Evolutionary conservation across 2,888 invertebrate species (phyloP).

Genomic region (Andrena hattorfiana): DNA sequence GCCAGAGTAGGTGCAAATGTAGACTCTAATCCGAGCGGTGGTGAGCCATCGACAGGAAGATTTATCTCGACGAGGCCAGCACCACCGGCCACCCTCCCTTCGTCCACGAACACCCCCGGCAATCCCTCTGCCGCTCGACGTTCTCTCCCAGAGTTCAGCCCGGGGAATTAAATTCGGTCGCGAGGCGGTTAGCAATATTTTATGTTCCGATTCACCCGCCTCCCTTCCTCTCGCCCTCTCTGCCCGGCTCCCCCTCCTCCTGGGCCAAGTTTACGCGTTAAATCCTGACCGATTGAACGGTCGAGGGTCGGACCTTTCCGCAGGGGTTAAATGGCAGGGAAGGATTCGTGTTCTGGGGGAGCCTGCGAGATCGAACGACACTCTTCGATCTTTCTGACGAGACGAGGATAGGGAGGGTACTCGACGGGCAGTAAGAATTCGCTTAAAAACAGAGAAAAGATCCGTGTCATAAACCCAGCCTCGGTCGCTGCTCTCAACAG

Average conservation of each 20-base stretch:
- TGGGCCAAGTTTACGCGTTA: slow-evolving; percentile 58
- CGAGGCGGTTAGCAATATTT: slow-evolving; percentile 73
- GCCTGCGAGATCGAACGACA: slow-evolving; percentile 10
- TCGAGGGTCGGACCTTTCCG: slow-evolving; percentile 21
- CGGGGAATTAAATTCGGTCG: slow-evolving; percentile 75
- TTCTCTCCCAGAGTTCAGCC: slow-evolving; percentile 60
- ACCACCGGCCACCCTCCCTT: slow-evolving; percentile 45
- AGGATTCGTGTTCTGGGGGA: slow-evolving; percentile 5
- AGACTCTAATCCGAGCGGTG: slow-evolving; percentile 82
- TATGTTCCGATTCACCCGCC: slow-evolving; percentile 62
- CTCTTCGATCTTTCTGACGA: slow-evolving; percentile 2
- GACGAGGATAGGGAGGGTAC: too few relatives aligned
- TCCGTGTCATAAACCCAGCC: neutral
- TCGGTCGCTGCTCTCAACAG: neutral
- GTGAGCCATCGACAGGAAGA: slow-evolving; percentile 84
- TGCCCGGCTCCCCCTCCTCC: slow-evolving; percentile 14
- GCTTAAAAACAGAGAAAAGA: neutral
- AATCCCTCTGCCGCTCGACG: slow-evolving; percentile 62
- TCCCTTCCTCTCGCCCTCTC: neutral
- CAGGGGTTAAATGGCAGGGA: slow-evolving; percentile 31
- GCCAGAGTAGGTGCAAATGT: slow-evolving; percentile 81
- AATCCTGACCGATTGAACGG: slow-evolving; percentile 55
- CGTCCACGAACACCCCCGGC: slow-evolving; percentile 52
- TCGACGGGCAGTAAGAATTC: too few relatives aligned
- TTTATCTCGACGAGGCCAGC: slow-evolving; percentile 80